Percentiles rank a stretch among this genome's conserved stretches.
These are phyloP conservation scores for Pseudococcus viburni DNA, from an alignment of 2,888 invertebrate genomes.

Conservation along the genomic window DNA sequence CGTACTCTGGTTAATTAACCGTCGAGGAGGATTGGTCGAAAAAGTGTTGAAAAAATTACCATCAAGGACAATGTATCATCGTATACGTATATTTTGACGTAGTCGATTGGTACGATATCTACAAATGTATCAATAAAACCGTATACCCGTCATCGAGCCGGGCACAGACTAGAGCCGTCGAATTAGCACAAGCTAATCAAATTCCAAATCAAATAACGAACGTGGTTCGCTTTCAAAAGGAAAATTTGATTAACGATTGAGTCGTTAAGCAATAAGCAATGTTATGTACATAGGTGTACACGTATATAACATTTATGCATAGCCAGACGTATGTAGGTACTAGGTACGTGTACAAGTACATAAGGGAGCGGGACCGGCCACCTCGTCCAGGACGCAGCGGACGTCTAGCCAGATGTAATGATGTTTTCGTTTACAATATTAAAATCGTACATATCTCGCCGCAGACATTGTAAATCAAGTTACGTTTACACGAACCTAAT, in stretches of 20 bases:
- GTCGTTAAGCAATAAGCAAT: background rate
- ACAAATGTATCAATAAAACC: background rate
- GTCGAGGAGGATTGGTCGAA: background rate
- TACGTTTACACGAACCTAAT: conserved; percentile 13
- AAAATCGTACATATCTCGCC: conserved; percentile 13
- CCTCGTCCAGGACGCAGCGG: background rate
- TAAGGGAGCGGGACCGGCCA: background rate
- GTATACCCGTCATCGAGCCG: background rate
- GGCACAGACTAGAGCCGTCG: background rate
- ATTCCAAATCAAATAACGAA: background rate
- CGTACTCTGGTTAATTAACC: background rate
- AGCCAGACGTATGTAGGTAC: background rate
- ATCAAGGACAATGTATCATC: background rate
- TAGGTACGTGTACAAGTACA: background rate
- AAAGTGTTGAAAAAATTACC: background rate
- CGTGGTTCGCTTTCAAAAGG: conserved; percentile 14
- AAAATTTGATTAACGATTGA: conserved; percentile 5
- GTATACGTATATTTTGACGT: background rate
- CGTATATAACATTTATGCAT: background rate
- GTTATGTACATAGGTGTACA: background rate
- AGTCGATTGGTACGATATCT: too few species aligned
- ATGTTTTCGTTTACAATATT: conserved; percentile 48
- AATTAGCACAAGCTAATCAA: background rate
- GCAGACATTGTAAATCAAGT: conserved; percentile 29
- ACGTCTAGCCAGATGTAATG: conserved; percentile 34